These are phyloP conservation scores for Bacillus rossius DNA, from an alignment of 1,140 invertebrate species.

Conservation along the genomic window DNA sequence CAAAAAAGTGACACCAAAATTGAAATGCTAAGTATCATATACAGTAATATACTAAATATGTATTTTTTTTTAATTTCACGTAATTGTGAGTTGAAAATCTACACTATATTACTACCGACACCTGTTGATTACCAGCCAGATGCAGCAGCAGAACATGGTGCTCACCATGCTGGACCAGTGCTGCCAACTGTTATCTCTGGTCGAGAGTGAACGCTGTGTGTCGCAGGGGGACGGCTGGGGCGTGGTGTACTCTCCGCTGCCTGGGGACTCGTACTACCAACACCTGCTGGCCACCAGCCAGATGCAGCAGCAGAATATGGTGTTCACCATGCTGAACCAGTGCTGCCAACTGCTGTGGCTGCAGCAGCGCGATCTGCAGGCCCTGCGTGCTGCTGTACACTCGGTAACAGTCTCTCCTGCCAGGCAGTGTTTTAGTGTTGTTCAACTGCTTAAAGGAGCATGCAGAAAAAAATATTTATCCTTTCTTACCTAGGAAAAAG, in stretches of 20 bases:
- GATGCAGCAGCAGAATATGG: conserved; percentile 51
- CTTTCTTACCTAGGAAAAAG: no score
- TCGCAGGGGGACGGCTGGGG: no score
- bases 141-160: conserved; percentile 53
- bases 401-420: no score
- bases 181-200: conserved; percentile 54
- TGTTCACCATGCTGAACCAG: conserved; percentile 53
- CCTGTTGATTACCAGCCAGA: conserved; percentile 16
- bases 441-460: no score
- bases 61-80: no score
- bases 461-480: no score
- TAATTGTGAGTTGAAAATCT: no score
- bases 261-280: conserved; percentile 5
- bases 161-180: conserved; percentile 55
- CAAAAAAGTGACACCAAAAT: no score
- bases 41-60: no score
- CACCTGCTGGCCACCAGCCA: conserved; percentile 17
- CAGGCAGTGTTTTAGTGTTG: no score
- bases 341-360: conserved; percentile 56
- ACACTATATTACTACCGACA: conserved; percentile 10
- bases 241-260: no score
- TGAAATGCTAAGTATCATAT: no score
- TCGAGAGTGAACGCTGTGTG: conserved; percentile 49
- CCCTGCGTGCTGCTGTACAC: conserved; percentile 40
- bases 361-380: conserved; percentile 53